Percentiles rank a stretch among this genome's conserved stretches.
phyloP scores from a whole-genome alignment of 2,888 invertebrate genomes.

The Noctua fimbriata region DNA sequence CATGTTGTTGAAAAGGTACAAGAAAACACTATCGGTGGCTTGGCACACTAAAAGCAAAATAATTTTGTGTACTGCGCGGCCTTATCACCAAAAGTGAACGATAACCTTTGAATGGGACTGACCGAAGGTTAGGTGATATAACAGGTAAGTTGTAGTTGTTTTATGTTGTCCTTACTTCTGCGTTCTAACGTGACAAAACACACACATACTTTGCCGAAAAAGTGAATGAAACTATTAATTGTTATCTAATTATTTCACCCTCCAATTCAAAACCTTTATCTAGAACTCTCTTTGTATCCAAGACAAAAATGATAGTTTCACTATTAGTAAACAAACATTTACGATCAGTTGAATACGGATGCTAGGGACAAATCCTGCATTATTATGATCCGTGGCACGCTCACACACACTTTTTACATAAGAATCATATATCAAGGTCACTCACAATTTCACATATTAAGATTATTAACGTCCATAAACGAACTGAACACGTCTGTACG shows the following conservation, averaged over 20 bases:
- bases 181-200: neutral
- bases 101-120: constrained; percentile 1
- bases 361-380: neutral
- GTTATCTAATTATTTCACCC: neutral
- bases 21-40: neutral
- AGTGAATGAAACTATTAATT: neutral
- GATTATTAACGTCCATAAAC: neutral
- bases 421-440: neutral
- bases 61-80: neutral
- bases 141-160: neutral
- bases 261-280: neutral
- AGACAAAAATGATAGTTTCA: neutral
- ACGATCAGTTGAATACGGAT: neutral
- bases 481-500: constrained; percentile 33
- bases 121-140: neutral
- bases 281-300: neutral
- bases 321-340: constrained; percentile 1
- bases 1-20: neutral
- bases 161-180: neutral
- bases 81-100: neutral
- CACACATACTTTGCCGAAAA: neutral
- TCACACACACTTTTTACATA: neutral
- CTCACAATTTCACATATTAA: constrained; percentile 2
- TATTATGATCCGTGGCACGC: neutral
- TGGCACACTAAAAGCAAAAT: neutral